These are phyloP conservation scores for Dermochelys coriacea DNA, from an alignment of 2,797 vertebrate species.

Conservation along the genomic window DNA sequence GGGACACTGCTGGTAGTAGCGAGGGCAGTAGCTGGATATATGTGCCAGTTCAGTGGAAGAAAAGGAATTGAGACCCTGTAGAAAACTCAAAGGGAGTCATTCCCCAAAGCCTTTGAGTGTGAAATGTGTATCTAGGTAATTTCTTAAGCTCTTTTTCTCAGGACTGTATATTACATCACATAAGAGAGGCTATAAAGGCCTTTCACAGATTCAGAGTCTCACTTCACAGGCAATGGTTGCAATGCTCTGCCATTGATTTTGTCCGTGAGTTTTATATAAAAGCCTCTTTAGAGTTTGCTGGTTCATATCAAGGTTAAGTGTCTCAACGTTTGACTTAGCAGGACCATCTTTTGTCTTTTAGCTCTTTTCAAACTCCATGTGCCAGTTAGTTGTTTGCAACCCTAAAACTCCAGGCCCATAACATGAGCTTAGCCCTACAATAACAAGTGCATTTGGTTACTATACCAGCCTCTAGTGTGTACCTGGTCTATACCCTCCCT, in stretches of 20 bases:
- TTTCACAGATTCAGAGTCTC: not conserved
- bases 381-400: no score
- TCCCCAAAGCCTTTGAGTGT: not conserved
- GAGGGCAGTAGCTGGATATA: not conserved
- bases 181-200: not conserved
- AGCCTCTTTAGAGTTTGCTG: not conserved
- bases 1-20: not conserved
- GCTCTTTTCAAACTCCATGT: not conserved
- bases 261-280: not conserved
- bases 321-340: not conserved
- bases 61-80: not conserved
- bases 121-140: not conserved
- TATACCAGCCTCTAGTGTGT: accelerated
- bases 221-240: not conserved
- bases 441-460: not conserved
- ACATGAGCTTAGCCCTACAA: not conserved
- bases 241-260: not conserved
- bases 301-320: not conserved
- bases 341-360: not conserved
- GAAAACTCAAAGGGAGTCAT: not conserved
- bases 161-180: not conserved
- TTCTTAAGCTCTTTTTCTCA: not conserved
- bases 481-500: not conserved
- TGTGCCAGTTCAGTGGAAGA: no score
- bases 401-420: not conserved